Evolutionary conservation across 2,797 vertebrate genomes (phyloP).

Genomic region (Halcyon leucocephala): DNA sequence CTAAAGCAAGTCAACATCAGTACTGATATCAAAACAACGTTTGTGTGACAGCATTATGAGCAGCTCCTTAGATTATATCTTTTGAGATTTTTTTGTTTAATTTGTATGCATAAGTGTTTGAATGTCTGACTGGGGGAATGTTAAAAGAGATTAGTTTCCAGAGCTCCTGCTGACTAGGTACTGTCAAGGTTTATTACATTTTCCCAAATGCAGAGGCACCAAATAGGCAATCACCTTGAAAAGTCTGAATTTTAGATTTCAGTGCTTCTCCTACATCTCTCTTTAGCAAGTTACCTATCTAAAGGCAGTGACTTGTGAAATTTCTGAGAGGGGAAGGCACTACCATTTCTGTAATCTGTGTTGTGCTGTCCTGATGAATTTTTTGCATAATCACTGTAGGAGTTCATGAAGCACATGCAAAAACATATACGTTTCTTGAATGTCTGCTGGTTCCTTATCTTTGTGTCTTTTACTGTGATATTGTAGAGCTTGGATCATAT

Average conservation of each 20-base stretch:
- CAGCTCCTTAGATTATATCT: neutral
- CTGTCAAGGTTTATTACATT: neutral
- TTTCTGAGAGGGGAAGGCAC: neutral
- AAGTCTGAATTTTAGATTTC: neutral
- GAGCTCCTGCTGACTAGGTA: neutral
- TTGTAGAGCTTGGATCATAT: slow-evolving; percentile 99
- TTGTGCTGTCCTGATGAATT: slow-evolving; percentile 64
- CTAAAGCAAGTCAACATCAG: neutral
- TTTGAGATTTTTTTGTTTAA: neutral
- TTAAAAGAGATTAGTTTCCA: neutral
- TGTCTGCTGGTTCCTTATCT: slow-evolving; percentile 94
- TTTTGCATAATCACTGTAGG: slow-evolving; percentile 69
- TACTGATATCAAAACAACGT: neutral
- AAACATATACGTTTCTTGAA: slow-evolving; percentile 75
- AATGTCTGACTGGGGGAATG: neutral
- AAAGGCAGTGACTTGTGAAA: slow-evolving; percentile 44
- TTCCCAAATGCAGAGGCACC: neutral
- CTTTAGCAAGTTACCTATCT: neutral
- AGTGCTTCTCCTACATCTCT: neutral
- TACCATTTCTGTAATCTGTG: slow-evolving; percentile 49
- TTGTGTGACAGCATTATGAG: neutral
- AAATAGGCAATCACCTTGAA: neutral
- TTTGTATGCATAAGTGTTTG: neutral
- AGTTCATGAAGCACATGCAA: slow-evolving; percentile 78
- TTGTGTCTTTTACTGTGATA: slow-evolving; percentile 98